Base-by-base conservation (phyloP, 2,888 invertebrate species). In the Lasioglossum villosulum region DNA sequence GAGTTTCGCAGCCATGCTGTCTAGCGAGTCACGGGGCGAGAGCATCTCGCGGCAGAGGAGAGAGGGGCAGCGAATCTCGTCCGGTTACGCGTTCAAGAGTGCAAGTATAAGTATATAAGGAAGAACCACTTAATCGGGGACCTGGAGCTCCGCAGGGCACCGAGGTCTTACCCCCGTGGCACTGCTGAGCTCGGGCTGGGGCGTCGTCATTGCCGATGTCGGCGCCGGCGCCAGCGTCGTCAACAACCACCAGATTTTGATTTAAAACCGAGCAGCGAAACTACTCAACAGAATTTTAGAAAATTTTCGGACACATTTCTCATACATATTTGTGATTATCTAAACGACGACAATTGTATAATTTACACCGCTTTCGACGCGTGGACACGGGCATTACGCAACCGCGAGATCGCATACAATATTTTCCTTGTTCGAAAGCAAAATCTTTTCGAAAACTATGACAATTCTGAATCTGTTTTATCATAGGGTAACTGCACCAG, bases 121-220 rank as follows among this genome's bases (percentile, higher is more conserved):
- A 92, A 91, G 92, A 92, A 93, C 91, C 91, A 91, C 93, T 93
- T 93, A 93, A 93, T 93, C 93, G 92, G 92, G 88, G 91, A 92
- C 92, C 93, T 87, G 92, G 91, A 92, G 91, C 92, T 92, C 91
- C 86, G 85, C 92, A 91, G 93, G 92, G 92, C 93, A 93, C 84
- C 83, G 90, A 89, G 92, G 92, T 93, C 93, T 92, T 88, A 92
- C 91, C 89, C 91, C 85, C 84, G 87, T 86, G 87, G 86, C 86
- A 88, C 84, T 87, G 14, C 27, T 14, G 27, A 27, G 27, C 59
- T n/a, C 59, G 12, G 59, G 27, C 14, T 3, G 27, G 27, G 39
- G 34, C 79, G 66, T 48, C 52, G 74, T 34, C 91, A 86, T 92
- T 92, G 91, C 92, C n/a, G 14, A n/a, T 8, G 52, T 10, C 23